These are phyloP conservation scores for Drosophila sordidapex DNA, from an alignment of 2,888 invertebrate species.

Conservation along the genomic window DNA sequence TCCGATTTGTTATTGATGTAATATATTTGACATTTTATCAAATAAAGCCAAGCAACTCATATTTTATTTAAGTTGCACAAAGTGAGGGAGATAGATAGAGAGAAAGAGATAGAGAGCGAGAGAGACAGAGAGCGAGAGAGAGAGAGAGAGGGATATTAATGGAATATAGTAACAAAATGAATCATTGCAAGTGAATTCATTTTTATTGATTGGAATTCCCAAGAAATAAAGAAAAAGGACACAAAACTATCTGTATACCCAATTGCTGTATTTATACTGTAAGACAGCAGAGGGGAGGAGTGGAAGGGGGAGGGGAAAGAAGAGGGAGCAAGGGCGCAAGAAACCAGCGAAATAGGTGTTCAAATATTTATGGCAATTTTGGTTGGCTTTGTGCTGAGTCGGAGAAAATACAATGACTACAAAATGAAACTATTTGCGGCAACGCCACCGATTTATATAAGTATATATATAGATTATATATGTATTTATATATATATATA, in stretches of 20 bases:
- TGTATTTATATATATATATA: not conserved
- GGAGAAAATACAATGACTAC: conserved; percentile 72
- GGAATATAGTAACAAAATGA: conserved; percentile 41
- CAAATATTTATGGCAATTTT: conserved; percentile 69
- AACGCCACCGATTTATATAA: conserved; percentile 47
- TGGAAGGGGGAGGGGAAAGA: not conserved
- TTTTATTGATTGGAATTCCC: conserved; percentile 40
- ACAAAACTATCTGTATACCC: conserved; percentile 15
- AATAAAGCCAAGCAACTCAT: not conserved
- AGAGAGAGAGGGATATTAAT: conserved; percentile 31
- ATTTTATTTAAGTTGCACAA: not conserved
- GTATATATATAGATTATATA: not conserved
- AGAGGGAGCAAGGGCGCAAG: not conserved
- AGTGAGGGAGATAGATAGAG: not conserved
- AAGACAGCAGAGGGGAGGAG: not conserved
- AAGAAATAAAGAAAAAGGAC: conserved; percentile 8
- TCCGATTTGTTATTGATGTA: not conserved
- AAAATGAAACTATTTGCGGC: conserved; percentile 77
- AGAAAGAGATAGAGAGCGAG: not conserved
- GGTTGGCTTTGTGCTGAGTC: conserved; percentile 64
- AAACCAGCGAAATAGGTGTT: conserved; percentile 51
- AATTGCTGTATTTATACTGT: conserved; percentile 28
- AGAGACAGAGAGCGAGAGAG: fast-evolving
- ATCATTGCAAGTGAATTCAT: conserved; percentile 51
- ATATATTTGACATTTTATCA: not conserved